Evolutionary conservation across 2,113 vertebrate species (phyloP).

Genomic region (Erinaceus europaeus): DNA sequence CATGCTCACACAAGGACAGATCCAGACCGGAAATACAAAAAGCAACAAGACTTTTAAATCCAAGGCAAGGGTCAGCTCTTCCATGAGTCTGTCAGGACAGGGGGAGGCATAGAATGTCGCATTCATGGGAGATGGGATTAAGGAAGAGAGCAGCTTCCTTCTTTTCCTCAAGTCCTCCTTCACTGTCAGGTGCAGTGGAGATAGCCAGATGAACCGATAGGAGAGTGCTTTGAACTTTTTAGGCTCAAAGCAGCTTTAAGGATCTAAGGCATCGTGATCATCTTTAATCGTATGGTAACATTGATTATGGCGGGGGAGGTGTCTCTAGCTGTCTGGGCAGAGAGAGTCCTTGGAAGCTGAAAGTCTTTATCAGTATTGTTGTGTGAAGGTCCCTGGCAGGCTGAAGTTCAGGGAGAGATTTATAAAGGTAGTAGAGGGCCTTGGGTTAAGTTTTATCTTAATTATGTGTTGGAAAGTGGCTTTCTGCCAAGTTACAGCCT

Average conservation of each 20-base stretch:
- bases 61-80: background rate
- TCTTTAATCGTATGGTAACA: constrained; percentile 49
- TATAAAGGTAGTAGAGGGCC: constrained; percentile 1
- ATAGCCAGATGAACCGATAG: background rate
- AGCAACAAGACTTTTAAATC: background rate
- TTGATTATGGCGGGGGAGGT: constrained; percentile 33
- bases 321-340: background rate
- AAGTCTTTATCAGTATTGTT: background rate
- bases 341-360: constrained; percentile 24
- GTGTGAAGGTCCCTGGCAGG: background rate
- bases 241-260: constrained; percentile 58
- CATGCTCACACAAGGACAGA: background rate
- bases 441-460: constrained; percentile 40
- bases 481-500: background rate
- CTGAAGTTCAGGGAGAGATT: constrained; percentile 6
- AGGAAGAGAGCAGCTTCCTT: background rate
- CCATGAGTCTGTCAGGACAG: background rate
- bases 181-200: background rate
- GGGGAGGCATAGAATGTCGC: background rate
- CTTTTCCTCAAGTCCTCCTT: background rate
- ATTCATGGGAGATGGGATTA: constrained; percentile 34
- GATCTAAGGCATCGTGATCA: constrained; percentile 57
- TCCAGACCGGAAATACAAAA: background rate
- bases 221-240: constrained; percentile 59
- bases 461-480: constrained; percentile 42